phyloP scores from a whole-genome alignment of 2,888 invertebrate genomes.

The Rosalia funebris region DNA sequence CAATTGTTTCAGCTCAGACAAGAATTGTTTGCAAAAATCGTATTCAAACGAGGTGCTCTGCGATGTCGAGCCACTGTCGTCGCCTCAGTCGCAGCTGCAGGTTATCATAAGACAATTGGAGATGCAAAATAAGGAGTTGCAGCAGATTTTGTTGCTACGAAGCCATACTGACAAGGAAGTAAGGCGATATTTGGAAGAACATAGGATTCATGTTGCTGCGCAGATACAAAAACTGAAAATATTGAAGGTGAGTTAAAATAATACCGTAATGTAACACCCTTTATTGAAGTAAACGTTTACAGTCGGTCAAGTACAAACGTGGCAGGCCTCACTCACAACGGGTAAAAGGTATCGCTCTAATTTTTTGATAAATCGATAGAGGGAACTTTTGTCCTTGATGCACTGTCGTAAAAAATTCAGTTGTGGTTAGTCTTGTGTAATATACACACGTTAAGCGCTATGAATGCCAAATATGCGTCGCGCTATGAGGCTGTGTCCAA shows the following conservation, averaged over 20 bases:
- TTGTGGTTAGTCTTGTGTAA: no score
- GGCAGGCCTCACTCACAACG: no score
- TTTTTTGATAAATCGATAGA: no score
- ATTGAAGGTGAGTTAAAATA: conserved; percentile 67
- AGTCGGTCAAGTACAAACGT: no score
- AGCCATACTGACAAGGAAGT: conserved; percentile 63
- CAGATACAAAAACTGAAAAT: conserved; percentile 75
- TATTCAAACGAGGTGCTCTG: conserved; percentile 44
- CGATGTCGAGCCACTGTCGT: conserved; percentile 58
- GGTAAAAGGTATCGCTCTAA: no score
- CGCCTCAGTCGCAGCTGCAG: conserved; percentile 73
- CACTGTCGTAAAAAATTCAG: no score
- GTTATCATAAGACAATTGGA: conserved; percentile 78
- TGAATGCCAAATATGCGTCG: no score
- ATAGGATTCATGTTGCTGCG: conserved; percentile 71
- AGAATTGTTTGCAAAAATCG: conserved; percentile 44
- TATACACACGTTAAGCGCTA: no score
- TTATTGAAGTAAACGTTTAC: no score
- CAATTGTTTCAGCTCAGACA: conserved; percentile 43
- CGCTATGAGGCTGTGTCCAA: no score
- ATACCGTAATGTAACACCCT: no score
- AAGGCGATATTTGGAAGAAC: conserved; percentile 70
- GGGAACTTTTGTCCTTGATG: no score
- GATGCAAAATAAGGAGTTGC: conserved; percentile 71
- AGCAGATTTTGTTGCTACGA: conserved; percentile 61